Conservation (phyloP, 2,113 vertebrate genomes). For the Bubalus kerabau region DNA sequence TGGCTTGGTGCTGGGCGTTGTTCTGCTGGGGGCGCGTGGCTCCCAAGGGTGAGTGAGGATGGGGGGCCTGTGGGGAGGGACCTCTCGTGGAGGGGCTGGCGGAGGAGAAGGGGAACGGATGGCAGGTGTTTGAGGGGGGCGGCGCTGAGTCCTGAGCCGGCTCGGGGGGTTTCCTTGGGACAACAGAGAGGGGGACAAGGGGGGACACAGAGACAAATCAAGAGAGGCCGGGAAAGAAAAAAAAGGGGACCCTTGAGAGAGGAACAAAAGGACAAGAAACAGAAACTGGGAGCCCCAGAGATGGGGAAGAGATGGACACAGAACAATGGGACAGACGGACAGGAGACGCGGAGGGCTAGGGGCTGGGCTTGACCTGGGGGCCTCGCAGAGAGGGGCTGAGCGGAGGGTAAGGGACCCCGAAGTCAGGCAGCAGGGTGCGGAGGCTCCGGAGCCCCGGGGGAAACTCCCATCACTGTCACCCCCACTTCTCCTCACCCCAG, state of each 20-base stretch:
- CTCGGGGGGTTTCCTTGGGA: neutral
- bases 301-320: neutral
- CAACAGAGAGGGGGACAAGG: neutral
- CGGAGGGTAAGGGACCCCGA: neutral
- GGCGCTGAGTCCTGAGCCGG: neutral
- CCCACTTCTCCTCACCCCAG: neutral
- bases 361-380: neutral
- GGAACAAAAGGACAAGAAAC: conserved; percentile 48
- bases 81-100: neutral
- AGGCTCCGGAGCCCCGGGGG: neutral
- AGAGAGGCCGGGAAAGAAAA: neutral
- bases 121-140: conserved; percentile 40
- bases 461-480: neutral
- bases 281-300: conserved; percentile 50
- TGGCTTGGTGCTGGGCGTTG: conserved; percentile 61
- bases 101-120: neutral
- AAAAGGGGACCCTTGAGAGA: neutral
- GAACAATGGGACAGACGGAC: neutral
- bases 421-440: neutral
- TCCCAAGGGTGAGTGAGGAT: conserved; percentile 56
- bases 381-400: neutral
- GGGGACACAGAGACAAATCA: neutral
- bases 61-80: neutral
- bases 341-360: neutral
- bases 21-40: conserved; percentile 50